A percentile compares a stretch with the other conserved stretches of the same genome.
These are phyloP conservation scores for Cetonia aurata DNA, from an alignment of 2,888 invertebrate species.

Conservation along the genomic window DNA sequence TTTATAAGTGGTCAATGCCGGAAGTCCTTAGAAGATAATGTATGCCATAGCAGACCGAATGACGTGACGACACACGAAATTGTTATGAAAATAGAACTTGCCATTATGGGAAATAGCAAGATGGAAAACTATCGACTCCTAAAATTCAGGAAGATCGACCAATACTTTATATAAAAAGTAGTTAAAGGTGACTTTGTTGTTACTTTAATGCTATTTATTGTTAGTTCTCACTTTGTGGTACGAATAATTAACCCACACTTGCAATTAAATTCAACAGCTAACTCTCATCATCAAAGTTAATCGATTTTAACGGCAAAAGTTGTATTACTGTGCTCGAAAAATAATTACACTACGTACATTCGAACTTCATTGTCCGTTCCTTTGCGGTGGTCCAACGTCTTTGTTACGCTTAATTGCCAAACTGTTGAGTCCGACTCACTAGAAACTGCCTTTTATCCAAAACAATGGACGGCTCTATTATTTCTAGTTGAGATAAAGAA, in stretches of 20 bases:
- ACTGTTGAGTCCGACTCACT: slow-evolving; percentile 31
- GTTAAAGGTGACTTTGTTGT: no score
- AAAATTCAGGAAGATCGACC: no score
- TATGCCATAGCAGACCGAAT: no score
- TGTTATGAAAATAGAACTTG: no score
- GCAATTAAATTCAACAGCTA: slow-evolving; percentile 6
- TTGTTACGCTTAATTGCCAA: slow-evolving; percentile 35
- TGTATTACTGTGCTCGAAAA: slow-evolving; percentile 30
- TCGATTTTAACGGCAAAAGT: slow-evolving; percentile 27
- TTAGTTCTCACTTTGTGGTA: neutral
- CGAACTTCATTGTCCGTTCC: slow-evolving; percentile 32
- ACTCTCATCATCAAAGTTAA: slow-evolving; percentile 28
- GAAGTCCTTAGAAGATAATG: no score
- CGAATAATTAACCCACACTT: slow-evolving; percentile 20
- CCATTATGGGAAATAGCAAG: no score
- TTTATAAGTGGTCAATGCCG: no score
- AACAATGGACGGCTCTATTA: slow-evolving; percentile 32
- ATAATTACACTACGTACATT: slow-evolving; percentile 39
- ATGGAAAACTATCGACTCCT: no score
- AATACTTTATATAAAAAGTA: no score
- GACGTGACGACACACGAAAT: no score
- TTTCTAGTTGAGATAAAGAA: slow-evolving; percentile 32
- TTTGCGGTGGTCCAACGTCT: slow-evolving; percentile 15
- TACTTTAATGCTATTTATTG: no score
- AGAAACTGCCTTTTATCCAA: slow-evolving; percentile 30